Evolutionary conservation across 2,888 invertebrate species (phyloP).

Genomic region (Phaonia tiefii): DNA sequence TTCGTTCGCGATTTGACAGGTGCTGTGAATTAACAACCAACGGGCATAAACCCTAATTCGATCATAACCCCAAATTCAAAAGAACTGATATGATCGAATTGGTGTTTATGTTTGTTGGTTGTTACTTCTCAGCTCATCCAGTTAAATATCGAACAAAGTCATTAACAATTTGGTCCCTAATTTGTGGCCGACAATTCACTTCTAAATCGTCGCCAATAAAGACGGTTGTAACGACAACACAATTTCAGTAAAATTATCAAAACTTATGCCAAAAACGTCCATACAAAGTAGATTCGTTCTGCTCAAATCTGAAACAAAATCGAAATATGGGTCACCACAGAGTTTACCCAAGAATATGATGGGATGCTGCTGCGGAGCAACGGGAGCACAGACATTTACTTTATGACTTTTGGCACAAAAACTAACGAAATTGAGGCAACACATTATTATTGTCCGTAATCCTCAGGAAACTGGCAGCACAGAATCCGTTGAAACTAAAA

Average conservation of each 20-base stretch:
- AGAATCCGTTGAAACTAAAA: constrained; percentile 5
- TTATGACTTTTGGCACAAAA: constrained; percentile 62
- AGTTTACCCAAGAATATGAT: not conserved
- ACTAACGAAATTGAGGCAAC: constrained; percentile 29
- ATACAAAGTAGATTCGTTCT: constrained; percentile 28
- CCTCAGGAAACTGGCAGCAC: constrained; percentile 25
- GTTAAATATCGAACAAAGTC: too few species aligned
- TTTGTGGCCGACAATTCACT: too few species aligned
- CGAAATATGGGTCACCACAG: constrained; percentile 50
- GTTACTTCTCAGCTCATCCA: too few species aligned
- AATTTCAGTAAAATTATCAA: constrained; percentile 17
- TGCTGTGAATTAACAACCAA: too few species aligned
- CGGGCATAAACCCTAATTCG: too few species aligned
- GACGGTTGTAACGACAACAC: not conserved
- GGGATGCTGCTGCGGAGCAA: not conserved
- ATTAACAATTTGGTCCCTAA: too few species aligned
- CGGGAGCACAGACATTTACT: constrained; percentile 41
- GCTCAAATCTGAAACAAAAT: constrained; percentile 2
- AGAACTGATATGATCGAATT: too few species aligned
- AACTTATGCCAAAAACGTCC: constrained; percentile 20
- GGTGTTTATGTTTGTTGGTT: too few species aligned
- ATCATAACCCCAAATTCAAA: too few species aligned
- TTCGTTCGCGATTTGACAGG: too few species aligned
- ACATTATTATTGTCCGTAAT: constrained; percentile 12
- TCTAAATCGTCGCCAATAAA: not conserved